Base-by-base conservation (phyloP, 2,888 invertebrate species). In the Blastobasis adustella region DNA sequence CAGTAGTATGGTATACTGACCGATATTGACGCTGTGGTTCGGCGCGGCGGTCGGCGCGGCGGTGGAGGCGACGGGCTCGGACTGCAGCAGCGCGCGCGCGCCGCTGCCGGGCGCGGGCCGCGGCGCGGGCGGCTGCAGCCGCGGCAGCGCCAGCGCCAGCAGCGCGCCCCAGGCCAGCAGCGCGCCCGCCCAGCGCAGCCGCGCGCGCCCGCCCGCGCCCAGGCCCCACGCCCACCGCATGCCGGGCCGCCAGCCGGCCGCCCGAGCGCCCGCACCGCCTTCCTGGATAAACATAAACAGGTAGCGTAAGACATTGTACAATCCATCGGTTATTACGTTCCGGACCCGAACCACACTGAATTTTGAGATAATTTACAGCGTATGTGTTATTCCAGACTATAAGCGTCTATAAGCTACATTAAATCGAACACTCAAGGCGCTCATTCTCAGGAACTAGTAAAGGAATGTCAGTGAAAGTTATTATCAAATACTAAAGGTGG, bases 121-220 rank as follows among this genome's bases (percentile, higher is more conserved):
- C 54, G 57, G 60, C 47, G 63, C 62, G 51, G 62, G 65, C 51
- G 71, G 65, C 61, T 71, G 74, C 65, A 81, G 70, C 40, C 74
- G 78, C 52, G 79, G 82, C 71, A 80, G 68, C 42, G 76, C 77
- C 53, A 82, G 77, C 72, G 78, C 83, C 50, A 75, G 79, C 65
- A 80, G 73, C 82, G 79, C 64, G 73, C 66, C 66, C 81, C 73
- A 55, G 70, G 61, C 57, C 74, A 67, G 59, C 73, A 69, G 64
- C 75, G 63, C 57, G 73, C 59, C 74, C 71, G 67, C 57, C 69
- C 66, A 61, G 65, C 69, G 69, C 71, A 68, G 72, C 79, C 74
- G 76, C 79, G 61, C 84, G 82, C 85, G 82, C 45, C 80, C 63
- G 67, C 82, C 84, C 82, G 80, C 6, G 75, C 73, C 55, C 57